phyloP scores from a whole-genome alignment of 1,140 invertebrate species.

The Battus philenor region DNA sequence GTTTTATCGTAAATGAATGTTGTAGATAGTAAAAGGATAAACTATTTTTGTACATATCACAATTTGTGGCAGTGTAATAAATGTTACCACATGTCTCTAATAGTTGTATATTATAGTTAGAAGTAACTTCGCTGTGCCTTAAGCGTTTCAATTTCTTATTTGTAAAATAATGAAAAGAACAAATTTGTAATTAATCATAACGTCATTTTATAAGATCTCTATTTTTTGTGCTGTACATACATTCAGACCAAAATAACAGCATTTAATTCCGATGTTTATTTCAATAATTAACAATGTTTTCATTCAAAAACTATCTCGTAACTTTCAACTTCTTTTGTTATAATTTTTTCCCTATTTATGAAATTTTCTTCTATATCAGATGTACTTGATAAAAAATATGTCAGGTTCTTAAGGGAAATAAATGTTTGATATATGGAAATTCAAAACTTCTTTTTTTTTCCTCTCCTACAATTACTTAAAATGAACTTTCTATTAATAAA shows the following conservation, averaged over 20 bases:
- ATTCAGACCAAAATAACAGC: constrained; percentile 42
- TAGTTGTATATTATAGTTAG: constrained; percentile 62
- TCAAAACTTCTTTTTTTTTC: too few relatives aligned
- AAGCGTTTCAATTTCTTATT: constrained; percentile 72
- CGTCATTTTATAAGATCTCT: constrained; percentile 59
- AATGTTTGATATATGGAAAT: constrained; percentile 13
- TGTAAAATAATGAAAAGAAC: constrained; percentile 50
- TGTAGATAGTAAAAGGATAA: constrained; percentile 51
- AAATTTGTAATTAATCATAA: constrained; percentile 54
- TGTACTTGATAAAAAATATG: constrained; percentile 11
- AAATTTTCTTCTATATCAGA: neutral
- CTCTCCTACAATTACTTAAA: too few relatives aligned
- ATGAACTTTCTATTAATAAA: too few relatives aligned
- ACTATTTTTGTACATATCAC: constrained; percentile 75
- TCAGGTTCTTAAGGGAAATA: constrained; percentile 8
- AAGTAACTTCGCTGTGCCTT: constrained; percentile 71
- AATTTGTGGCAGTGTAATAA: constrained; percentile 57
- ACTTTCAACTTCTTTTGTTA: neutral
- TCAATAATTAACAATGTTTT: constrained; percentile 2
- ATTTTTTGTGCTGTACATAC: constrained; percentile 38
- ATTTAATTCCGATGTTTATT: constrained; percentile 13
- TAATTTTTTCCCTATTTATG: neutral
- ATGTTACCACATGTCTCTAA: constrained; percentile 66
- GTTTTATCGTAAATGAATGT: constrained; percentile 28
- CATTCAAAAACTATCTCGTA: neutral